Conservation (phyloP, 1,140 invertebrate genomes). For the Helicoverpa armigera region DNA sequence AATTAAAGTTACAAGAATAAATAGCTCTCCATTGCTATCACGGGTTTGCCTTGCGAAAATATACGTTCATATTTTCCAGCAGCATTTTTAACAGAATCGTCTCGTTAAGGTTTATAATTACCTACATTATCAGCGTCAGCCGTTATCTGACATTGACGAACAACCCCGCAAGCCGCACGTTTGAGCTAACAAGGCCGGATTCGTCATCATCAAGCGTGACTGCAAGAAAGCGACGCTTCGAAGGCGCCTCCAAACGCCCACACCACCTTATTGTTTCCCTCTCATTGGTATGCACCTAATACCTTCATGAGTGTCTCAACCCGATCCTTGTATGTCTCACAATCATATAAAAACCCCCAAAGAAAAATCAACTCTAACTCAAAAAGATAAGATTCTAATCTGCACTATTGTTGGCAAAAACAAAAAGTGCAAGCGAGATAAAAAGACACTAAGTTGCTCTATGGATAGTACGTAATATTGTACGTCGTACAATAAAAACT, state of each 20-base stretch:
- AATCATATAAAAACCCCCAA: conserved; percentile 9
- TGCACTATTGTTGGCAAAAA: neutral
- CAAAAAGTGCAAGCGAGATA: conserved; percentile 23
- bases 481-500: neutral
- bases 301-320: conserved; percentile 25
- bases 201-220: neutral
- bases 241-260: neutral
- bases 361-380: conserved; percentile 27
- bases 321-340: conserved; percentile 15
- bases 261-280: conserved; percentile 30
- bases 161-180: conserved; percentile 7
- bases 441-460: conserved; percentile 1
- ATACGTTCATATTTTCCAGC: neutral
- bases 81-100: neutral
- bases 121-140: neutral
- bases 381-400: conserved; percentile 14
- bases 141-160: conserved; percentile 33
- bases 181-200: conserved; percentile 27
- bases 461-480: neutral
- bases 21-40: too few species aligned
- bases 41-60: too few species aligned
- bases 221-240: conserved; percentile 23
- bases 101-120: neutral
- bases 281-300: conserved; percentile 44
- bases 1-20: too few species aligned